These are phyloP conservation scores for Eumeta japonica DNA, from an alignment of 1,140 invertebrate genomes.

Conservation along the genomic window DNA sequence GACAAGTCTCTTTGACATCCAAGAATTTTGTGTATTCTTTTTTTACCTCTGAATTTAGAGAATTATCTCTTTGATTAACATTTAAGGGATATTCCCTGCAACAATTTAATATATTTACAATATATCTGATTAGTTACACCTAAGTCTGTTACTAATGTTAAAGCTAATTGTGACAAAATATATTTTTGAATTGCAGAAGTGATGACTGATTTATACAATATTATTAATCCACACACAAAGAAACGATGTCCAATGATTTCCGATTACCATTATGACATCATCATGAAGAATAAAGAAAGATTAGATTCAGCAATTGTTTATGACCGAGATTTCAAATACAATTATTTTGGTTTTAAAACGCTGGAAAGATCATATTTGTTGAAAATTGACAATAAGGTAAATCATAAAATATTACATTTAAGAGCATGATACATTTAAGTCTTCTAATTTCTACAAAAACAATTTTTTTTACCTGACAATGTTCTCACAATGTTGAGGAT, in stretches of 20 bases:
- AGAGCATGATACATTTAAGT: too few relatives aligned
- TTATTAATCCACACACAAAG: constrained; percentile 72
- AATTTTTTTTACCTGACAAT: too few relatives aligned
- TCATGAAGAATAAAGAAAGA: constrained; percentile 83
- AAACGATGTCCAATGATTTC: constrained; percentile 80
- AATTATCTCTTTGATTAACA: too few relatives aligned
- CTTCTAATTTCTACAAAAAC: too few relatives aligned
- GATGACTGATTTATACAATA: constrained; percentile 82
- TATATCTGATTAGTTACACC: too few relatives aligned
- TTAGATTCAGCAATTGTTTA: constrained; percentile 97
- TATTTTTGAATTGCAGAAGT: constrained; percentile 71
- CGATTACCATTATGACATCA: constrained; percentile 78
- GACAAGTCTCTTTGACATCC: too few relatives aligned
- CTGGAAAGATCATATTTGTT: constrained; percentile 93
- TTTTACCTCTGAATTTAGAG: too few relatives aligned
- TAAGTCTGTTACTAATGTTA: too few relatives aligned
- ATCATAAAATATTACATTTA: constrained; percentile 8
- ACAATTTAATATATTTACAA: too few relatives aligned
- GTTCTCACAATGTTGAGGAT: too few relatives aligned
- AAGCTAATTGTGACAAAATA: constrained; percentile 1
- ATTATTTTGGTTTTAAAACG: constrained; percentile 99
- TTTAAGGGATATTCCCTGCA: too few relatives aligned
- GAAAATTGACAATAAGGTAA: constrained; percentile 84
- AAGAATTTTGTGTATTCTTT: too few relatives aligned
- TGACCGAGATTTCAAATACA: constrained; percentile 95